A percentile compares a stretch with the other conserved stretches of the same genome.
These are phyloP conservation scores for Lipophrys pholis DNA, from an alignment of 2,113 vertebrate species.

Conservation along the genomic window DNA sequence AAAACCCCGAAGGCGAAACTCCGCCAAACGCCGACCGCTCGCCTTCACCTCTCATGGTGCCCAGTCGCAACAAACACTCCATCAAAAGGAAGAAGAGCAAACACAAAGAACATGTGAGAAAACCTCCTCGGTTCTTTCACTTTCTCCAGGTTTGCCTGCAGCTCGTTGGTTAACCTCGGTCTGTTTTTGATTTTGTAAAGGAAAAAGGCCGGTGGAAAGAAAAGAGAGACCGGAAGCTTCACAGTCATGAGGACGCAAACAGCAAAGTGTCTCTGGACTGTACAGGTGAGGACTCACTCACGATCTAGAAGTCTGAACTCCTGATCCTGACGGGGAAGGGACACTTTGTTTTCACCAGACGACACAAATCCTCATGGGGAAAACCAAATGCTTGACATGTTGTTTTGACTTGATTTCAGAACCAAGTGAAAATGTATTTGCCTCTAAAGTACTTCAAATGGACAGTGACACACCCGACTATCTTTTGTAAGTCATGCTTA, in stretches of 20 bases:
- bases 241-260: slow-evolving; percentile 55
- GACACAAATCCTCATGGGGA: no score
- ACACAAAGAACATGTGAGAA: slow-evolving; percentile 85
- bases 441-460: slow-evolving; percentile 76
- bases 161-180: background rate
- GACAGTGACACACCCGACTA: slow-evolving; percentile 87
- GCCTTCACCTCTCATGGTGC: slow-evolving; percentile 21
- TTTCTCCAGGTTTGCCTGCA: background rate
- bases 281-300: slow-evolving; percentile 71
- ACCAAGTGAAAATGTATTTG: slow-evolving; percentile 81
- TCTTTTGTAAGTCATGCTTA: slow-evolving; percentile 84
- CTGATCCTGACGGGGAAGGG: background rate
- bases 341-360: no score
- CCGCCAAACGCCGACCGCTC: slow-evolving; percentile 7
- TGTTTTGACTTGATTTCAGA: slow-evolving; percentile 54
- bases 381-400: no score
- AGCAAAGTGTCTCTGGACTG: slow-evolving; percentile 58
- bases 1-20: background rate
- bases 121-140: background rate
- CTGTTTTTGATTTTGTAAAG: slow-evolving; percentile 52
- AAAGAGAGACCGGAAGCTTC: slow-evolving; percentile 37
- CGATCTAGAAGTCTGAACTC: no score
- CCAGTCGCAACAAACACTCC: slow-evolving; percentile 54
- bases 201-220: slow-evolving; percentile 70
- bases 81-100: slow-evolving; percentile 86